A percentile compares a stretch with the other conserved stretches of the same genome.
These are phyloP conservation scores for Parnassius smintheus DNA, from an alignment of 2,888 invertebrate genomes.

Conservation along the genomic window DNA sequence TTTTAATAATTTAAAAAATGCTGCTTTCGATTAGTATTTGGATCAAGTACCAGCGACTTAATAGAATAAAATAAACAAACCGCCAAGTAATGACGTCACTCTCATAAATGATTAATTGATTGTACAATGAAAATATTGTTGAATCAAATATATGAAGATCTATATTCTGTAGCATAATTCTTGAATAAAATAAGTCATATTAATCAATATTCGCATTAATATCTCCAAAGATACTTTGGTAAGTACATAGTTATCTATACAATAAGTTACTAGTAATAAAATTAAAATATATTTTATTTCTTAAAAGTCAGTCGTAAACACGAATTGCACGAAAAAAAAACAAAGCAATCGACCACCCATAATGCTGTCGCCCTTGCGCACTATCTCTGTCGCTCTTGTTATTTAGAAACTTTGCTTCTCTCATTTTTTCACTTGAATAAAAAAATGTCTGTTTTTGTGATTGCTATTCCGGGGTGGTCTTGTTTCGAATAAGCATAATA, in stretches of 20 bases:
- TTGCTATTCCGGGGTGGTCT: conserved; percentile 73
- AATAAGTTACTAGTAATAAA: conserved; percentile 1
- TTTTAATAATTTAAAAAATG: no score
- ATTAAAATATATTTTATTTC: conserved; percentile 38
- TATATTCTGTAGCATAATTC: no score
- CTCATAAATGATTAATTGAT: no score
- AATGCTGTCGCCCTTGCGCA: conserved; percentile 41
- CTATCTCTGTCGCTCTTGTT: conserved; percentile 41
- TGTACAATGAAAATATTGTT: no score
- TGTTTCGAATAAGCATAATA: conserved; percentile 35
- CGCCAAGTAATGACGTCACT: no score
- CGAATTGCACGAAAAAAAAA: conserved; percentile 55
- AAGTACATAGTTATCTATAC: background rate
- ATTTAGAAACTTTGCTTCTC: conserved; percentile 34
- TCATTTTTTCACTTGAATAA: conserved; percentile 42
- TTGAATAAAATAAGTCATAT: no score
- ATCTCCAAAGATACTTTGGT: no score
- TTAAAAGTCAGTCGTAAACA: conserved; percentile 48
- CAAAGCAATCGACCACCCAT: conserved; percentile 68
- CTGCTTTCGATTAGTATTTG: no score
- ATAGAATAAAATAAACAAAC: no score
- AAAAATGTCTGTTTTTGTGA: conserved; percentile 61
- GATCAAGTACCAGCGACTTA: no score
- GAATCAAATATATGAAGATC: no score
- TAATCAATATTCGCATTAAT: no score